These are phyloP conservation scores for Bombylius major DNA, from an alignment of 2,888 invertebrate species.

Conservation along the genomic window DNA sequence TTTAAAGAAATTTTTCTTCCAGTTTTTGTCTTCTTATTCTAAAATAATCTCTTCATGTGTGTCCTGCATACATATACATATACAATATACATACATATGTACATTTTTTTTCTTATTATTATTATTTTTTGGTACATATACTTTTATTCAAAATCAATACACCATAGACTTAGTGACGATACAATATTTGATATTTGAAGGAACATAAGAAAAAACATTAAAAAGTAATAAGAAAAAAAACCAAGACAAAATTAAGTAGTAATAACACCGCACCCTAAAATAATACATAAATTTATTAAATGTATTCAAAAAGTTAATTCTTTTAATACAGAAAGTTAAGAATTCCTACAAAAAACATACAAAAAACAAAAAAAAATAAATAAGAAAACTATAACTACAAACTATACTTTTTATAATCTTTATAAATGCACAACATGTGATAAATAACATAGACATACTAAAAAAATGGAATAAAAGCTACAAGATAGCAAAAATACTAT, in stretches of 20 bases:
- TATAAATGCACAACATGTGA: too few relatives aligned
- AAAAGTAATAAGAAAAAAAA: not conserved
- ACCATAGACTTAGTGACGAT: not conserved
- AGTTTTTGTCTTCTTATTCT: not conserved
- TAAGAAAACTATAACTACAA: too few relatives aligned
- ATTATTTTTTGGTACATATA: not conserved
- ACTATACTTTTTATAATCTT: too few relatives aligned
- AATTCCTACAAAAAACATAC: too few relatives aligned
- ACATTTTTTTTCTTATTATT: not conserved
- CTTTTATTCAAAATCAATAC: not conserved
- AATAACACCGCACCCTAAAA: not conserved
- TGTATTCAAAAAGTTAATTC: too few relatives aligned
- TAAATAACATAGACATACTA: too few relatives aligned
- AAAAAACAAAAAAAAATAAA: too few relatives aligned
- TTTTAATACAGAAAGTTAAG: too few relatives aligned
- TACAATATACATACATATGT: not conserved
- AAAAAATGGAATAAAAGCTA: too few relatives aligned
- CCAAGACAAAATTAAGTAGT: not conserved
- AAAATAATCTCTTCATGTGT: not conserved
- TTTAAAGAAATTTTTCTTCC: not conserved
- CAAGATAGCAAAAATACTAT: too few relatives aligned
- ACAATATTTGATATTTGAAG: not conserved
- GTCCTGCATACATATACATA: not conserved
- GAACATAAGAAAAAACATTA: too few relatives aligned
- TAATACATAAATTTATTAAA: too few relatives aligned